Evolutionary conservation across 2,113 vertebrate genomes (phyloP), one percentile per base, ranked within the genome.

Genomic region (Alaudala cheleensis): DNA sequence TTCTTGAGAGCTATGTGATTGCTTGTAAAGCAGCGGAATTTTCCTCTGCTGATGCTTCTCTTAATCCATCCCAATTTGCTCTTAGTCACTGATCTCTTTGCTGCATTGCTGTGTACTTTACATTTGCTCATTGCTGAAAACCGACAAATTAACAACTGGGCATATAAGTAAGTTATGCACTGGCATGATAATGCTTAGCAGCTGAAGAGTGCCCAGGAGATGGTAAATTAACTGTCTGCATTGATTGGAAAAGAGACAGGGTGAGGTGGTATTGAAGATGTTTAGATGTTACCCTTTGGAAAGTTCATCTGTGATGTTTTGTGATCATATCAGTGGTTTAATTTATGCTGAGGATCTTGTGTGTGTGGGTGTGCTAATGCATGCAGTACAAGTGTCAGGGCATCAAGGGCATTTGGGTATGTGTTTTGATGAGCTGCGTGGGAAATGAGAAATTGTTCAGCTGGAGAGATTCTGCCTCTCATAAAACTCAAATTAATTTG

Each of bases 21-120:
- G 62, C 81, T 94, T 83, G 88, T 62, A 84, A 84, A 91, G 80
- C 87, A 89, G 51, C 97, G 95, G 95, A 96, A 97, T 97, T 98
- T 98, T 98, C 96, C 97, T 96, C 76, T 86, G 54, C 76, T 82
- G 87, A 90, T 92, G 78, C 29, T 96, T 97, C 85, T 73, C 71
- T 82, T 93, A 96, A 94, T 79, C 83, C 88, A 89, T 76, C 86
- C 79, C 76, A 39, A 5, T 93, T 78, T 95, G 91, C 33, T 96
- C 95, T 96, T 92, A 95, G 88, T 96, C 82, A 94, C 60, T 81
- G 85, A 70, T 84, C 57, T 73, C 64, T 44, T 28, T 93, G 85
- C 80, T 97, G 78, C 88, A 92, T 72, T 88, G 90, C 93, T 88
- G 40, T 90, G 65, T 53, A 4, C 81, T 95, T 93, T 78, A 42